Evolutionary conservation across 1,140 invertebrate genomes (phyloP).

Genomic region (Heliconius eleuchia): DNA sequence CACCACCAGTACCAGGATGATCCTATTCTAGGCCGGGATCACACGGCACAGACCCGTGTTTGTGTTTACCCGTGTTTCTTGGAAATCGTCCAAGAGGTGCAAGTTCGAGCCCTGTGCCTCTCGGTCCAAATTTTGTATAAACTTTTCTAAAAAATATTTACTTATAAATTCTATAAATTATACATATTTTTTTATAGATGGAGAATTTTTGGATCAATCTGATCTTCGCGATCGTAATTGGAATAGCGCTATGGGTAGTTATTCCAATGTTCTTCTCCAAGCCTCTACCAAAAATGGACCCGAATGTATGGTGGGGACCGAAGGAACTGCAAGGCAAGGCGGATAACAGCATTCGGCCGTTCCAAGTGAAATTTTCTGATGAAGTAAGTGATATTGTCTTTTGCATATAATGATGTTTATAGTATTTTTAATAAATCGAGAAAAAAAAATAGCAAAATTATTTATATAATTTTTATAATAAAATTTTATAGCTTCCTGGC

Average conservation of each 20-base stretch:
- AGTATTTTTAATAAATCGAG: too few species aligned
- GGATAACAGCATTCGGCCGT: slow-evolving; percentile 51
- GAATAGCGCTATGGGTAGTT: slow-evolving; percentile 29
- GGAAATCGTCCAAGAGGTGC: too few species aligned
- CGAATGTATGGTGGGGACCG: slow-evolving; percentile 62
- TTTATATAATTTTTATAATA: too few species aligned
- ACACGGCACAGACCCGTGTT: too few species aligned
- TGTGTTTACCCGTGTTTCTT: too few species aligned
- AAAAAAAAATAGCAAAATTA: too few species aligned
- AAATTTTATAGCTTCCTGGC: too few species aligned
- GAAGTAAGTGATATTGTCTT: slow-evolving; percentile 41
- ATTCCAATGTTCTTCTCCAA: neutral
- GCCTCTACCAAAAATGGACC: slow-evolving; percentile 43
- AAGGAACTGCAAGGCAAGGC: slow-evolving; percentile 45
- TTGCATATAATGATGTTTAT: too few species aligned
- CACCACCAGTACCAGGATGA: too few species aligned
- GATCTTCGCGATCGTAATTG: slow-evolving; percentile 19
- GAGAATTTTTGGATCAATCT: slow-evolving; percentile 14
- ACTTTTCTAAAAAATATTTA: neutral
- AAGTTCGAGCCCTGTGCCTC: too few species aligned
- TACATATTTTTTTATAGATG: slow-evolving; percentile 27
- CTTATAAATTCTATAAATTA: neutral
- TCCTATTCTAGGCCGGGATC: too few species aligned
- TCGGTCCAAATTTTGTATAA: too few species aligned
- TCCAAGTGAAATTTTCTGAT: slow-evolving; percentile 54